Base-by-base conservation (phyloP, 2,888 invertebrate species). In the Apeira syringaria region DNA sequence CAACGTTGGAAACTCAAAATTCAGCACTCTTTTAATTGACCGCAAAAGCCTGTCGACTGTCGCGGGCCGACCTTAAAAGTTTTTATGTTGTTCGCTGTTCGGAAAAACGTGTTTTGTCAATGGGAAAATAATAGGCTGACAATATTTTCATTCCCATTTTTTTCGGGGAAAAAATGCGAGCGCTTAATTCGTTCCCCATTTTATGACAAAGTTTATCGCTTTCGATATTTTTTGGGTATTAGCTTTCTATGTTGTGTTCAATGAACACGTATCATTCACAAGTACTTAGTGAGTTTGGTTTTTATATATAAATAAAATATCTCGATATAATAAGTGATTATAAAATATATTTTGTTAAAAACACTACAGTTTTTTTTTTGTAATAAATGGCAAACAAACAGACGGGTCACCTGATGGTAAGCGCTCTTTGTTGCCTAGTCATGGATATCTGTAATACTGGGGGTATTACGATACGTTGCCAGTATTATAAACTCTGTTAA, bases 1-100 rank as follows among this genome's bases (percentile, higher is more conserved):
- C 67, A 59, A 67, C 58, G 54, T 53, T 53, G 27, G 48, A 50
- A 61, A 64, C 60, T 63, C 61, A 58, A 59, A 60, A 64, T 63
- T 68, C 64, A 63, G 61, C 64, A 60, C 62, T 62, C 59, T 66
- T 71, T 69, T 71, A 71, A 71, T 69, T 71, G 67, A 71, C 68
- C 67, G 58, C 64, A 67, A 56, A 68, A 58, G 56, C 63, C 55
- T 45, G 46, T 43, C 43, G 39, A 31, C 53, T 58, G 61, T 59
- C 59, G 59, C 61, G 57, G 50, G 47, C 45, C 50, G 50, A 29
- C 53, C 53, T 59, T 56, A 42, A 59, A 64, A 68, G 62, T 58
- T 66, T 68, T 52, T 58, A 45, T 31, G 45, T 53, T 60, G 57
- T 56, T 62, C 61, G 46, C 56, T 53, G 61, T 64, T 65, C 56